Conservation (phyloP, 2,888 invertebrate species). For the Beris morrisii region DNA sequence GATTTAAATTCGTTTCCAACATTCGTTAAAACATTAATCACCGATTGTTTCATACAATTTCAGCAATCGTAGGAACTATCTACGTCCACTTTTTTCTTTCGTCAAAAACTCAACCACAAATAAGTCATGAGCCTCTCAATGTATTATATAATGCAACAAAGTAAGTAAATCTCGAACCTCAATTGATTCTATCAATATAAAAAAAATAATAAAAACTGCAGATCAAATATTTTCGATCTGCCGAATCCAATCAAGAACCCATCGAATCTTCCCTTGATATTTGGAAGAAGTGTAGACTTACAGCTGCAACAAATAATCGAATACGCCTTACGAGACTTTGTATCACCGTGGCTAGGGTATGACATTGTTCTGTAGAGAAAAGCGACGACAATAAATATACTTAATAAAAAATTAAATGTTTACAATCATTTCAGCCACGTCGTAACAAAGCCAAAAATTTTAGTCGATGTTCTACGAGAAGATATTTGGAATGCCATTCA, state of each 20-base stretch:
- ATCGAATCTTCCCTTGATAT: constrained; percentile 73
- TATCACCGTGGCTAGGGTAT: constrained; percentile 70
- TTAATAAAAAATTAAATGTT: too few relatives aligned
- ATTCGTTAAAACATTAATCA: too few relatives aligned
- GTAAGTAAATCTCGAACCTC: constrained; percentile 42
- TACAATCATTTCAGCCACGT: constrained; percentile 59
- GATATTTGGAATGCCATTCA: constrained; percentile 82
- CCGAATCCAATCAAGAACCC: constrained; percentile 55
- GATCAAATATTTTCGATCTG: constrained; percentile 52
- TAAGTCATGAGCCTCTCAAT: constrained; percentile 49
- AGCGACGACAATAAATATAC: neutral
- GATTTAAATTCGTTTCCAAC: too few relatives aligned
- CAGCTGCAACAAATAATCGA: constrained; percentile 82
- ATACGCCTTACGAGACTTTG: constrained; percentile 76
- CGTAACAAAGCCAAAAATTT: constrained; percentile 67
- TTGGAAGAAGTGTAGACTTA: constrained; percentile 81
- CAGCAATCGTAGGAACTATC: constrained; percentile 53
- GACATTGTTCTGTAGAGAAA: constrained; percentile 30
- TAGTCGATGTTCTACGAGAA: constrained; percentile 69
- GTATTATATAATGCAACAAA: constrained; percentile 55
- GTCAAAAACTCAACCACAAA: constrained; percentile 50
- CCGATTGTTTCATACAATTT: neutral
- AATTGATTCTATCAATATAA: neutral
- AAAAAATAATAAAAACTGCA: neutral
- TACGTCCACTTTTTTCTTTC: constrained; percentile 54